Conservation (phyloP, 2,113 vertebrate genomes). For the Thunnus maccoyii region DNA sequence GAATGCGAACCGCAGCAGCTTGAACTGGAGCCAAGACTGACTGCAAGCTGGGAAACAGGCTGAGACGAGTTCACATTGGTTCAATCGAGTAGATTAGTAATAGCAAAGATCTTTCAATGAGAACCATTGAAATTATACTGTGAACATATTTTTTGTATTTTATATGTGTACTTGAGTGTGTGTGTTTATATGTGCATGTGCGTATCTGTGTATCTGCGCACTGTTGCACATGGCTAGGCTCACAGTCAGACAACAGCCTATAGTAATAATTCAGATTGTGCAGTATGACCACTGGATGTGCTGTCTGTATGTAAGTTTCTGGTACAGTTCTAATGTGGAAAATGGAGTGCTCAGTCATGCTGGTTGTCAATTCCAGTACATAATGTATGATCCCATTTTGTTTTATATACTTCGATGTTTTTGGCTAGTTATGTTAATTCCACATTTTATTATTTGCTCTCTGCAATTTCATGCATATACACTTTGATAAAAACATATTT, state of each 20-base stretch:
- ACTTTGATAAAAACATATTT: not conserved
- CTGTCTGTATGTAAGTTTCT: not conserved
- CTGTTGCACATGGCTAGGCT: not conserved
- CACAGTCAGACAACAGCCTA: slow-evolving; percentile 14
- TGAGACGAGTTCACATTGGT: slow-evolving; percentile 60
- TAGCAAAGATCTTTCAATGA: slow-evolving; percentile 51
- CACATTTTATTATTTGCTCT: not conserved
- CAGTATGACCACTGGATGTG: not conserved
- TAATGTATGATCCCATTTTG: not conserved
- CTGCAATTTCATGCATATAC: not conserved
- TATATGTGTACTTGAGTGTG: not conserved
- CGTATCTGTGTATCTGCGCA: slow-evolving; percentile 3
- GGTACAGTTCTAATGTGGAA: not conserved
- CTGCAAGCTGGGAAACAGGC: slow-evolving; percentile 56
- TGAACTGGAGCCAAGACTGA: slow-evolving; percentile 51
- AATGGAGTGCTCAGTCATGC: not conserved
- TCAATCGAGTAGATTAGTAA: slow-evolving; percentile 58
- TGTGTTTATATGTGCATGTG: slow-evolving; percentile 15
- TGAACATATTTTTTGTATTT: slow-evolving; percentile 41
- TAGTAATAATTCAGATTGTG: slow-evolving; percentile 1
- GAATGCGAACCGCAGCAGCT: slow-evolving; percentile 69
- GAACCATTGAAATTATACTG: slow-evolving; percentile 15
- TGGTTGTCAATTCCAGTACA: not conserved
- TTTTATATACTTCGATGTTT: slow-evolving; percentile 11
- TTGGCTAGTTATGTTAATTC: not conserved